Base-by-base conservation (phyloP, 2,888 invertebrate genomes). In the Keiferia lycopersicella region DNA sequence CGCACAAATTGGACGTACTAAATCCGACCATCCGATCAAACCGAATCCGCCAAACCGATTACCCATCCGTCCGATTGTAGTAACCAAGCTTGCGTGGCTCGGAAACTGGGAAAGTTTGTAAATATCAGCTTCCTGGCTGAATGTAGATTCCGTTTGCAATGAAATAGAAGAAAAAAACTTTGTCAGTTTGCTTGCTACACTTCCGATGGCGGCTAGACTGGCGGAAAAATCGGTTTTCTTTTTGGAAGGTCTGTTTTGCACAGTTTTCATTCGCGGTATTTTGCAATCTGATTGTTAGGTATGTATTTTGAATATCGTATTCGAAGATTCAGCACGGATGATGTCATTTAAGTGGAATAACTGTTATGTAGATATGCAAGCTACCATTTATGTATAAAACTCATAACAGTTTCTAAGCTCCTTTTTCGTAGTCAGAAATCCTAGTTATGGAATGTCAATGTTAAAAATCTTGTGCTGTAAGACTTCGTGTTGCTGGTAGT, bases 21-120 rank as follows among this genome's bases (percentile, higher is more conserved):
- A 56, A 39, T 59, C 59, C 59, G 59, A 59, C 65, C 64, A 65
- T 67, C 65, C 67, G 65, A 41, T 14, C n/a, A 14, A 14, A 41
- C 41, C 41, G 14, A 41, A 41, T 41, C 41, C 41, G 41, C 12
- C 41, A 39, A 30, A 16, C n/a, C 16, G 22, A 20, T 18, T 18
- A 51, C 51, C 16, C 34, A 18, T 58, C 38, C 58, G 58, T 59
- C 59, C 59, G 59, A 22, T 26, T 76, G 77, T 72, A 66, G 74
- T 76, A 77, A 74, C 71, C 70, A 72, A 68, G 80, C 79, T 80
- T 74, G 73, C 61, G 20, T 30, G 14, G 12, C 53, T 64, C 18
- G 51, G 51, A 51, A 16, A 30, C 56, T 11, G n/a, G 34, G 61
- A 50, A 64, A 60, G 63, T 64, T 64, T 66, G 57, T 64, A 57